phyloP scores from a whole-genome alignment of 2,888 invertebrate species.

The Crepidodera aurea region DNA sequence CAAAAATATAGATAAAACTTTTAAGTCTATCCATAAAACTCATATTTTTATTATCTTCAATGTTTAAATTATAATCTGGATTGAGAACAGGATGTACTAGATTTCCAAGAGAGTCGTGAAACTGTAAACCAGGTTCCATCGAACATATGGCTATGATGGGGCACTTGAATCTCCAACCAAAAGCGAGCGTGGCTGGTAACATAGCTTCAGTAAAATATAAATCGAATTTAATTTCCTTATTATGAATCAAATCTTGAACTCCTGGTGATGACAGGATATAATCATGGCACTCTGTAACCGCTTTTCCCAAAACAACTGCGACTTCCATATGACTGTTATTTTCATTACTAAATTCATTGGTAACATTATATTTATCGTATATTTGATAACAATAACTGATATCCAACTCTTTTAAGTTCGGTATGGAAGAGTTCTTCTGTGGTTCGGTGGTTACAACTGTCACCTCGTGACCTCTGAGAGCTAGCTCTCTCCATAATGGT shows the following conservation, averaged over 20 bases:
- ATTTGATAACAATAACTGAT: conserved; percentile 54
- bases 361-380: conserved; percentile 36
- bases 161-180: conserved; percentile 53
- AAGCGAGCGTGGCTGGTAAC: conserved; percentile 48
- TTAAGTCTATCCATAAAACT: conserved; percentile 49
- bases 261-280: conserved; percentile 44
- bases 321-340: conserved; percentile 36
- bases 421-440: conserved; percentile 53
- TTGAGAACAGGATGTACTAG: conserved; percentile 54
- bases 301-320: conserved; percentile 30
- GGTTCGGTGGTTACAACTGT: conserved; percentile 61
- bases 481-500: conserved; percentile 60
- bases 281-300: conserved; percentile 37
- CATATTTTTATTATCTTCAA: conserved; percentile 42
- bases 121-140: conserved; percentile 48
- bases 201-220: conserved; percentile 54
- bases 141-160: conserved; percentile 56
- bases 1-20: conserved; percentile 38
- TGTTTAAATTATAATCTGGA: conserved; percentile 51
- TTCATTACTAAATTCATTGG: conserved; percentile 35
- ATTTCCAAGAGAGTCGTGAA: conserved; percentile 53
- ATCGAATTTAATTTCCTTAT: conserved; percentile 52
- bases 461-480: conserved; percentile 62
- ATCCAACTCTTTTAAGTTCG: conserved; percentile 60
- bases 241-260: conserved; percentile 52